Evolutionary conservation across 2,113 vertebrate species (phyloP), one percentile per base, ranked within the genome.

Genomic region (Periophthalmus modestus): DNA sequence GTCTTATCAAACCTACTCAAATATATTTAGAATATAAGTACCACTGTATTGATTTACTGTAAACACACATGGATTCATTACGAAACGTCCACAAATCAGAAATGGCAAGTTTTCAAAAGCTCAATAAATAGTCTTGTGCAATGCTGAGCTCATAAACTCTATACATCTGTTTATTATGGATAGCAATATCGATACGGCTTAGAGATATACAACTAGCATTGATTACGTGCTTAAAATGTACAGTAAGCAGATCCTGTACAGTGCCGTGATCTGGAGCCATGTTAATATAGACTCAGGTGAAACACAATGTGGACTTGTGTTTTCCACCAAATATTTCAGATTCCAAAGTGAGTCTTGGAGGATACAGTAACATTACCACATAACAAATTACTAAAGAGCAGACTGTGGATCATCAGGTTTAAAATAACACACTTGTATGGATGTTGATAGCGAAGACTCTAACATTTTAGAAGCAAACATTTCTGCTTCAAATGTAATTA

Each of bases 131-230:
- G 28, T 19, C 18, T 65, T 19, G 36, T 21, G 34, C 62, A 39
- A n/a, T 12, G 33, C 19, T 18, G 59, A 62, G 23, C 14, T 34
- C 33, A 43, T 39, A 65, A 34, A 65, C 3, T 34, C 62, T 3
- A 39, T 65, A 65, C 34, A 65, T 39, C 19, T 65, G 62, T 39
- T n/a, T 39, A 65, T 65, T 65, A 65, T 65, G 34, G 5, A 65
- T 2, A 33, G 59, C 28, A 13, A 18, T 36, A 43, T 21, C 7
- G 3, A 65, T 39, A 19, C 11, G 61, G 18, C 28, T 34, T 16
- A 7, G 59, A 18, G 36, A 15, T 24, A 59, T 59, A 4, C 21
- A 24, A 19, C 28, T 63, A 16, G 61, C 36, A 62, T 65, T 65
- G 11, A 39, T 36, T 65, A n/a, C 9, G 34, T 21, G 62, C 10